Conservation (phyloP, 2,888 invertebrate species). For the Petrolisthes manimaculis region DNA sequence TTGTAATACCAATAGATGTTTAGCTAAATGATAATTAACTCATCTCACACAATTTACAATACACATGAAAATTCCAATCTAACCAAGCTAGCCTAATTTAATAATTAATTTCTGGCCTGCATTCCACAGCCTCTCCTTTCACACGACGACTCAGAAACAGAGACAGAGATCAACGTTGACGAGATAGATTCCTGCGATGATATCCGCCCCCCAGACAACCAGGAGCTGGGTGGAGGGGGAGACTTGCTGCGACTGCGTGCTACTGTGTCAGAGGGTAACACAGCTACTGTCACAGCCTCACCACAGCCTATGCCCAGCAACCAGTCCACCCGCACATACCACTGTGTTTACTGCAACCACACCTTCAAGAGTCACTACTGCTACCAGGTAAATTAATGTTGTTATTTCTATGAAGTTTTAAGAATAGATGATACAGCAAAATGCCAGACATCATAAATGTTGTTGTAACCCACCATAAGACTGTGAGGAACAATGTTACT, state of each 20-base stretch:
- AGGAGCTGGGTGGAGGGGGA: background rate
- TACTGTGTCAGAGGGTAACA: background rate
- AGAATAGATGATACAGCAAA: too few species aligned
- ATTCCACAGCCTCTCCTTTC: constrained; percentile 43
- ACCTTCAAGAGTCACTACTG: constrained; percentile 88
- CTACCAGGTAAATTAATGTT: constrained; percentile 74
- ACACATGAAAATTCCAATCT: too few species aligned
- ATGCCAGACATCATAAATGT: too few species aligned
- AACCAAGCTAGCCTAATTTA: too few species aligned
- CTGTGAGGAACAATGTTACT: too few species aligned
- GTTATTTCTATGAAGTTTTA: too few species aligned
- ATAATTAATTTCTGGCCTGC: background rate
- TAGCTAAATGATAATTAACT: too few species aligned
- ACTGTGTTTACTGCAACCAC: constrained; percentile 82
- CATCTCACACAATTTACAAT: too few species aligned
- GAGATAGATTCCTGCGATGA: constrained; percentile 58
- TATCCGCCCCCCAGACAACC: background rate
- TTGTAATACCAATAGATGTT: too few species aligned
- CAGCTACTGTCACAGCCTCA: background rate
- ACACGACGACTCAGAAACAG: constrained; percentile 56
- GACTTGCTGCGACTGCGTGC: constrained; percentile 12
- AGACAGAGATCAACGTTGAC: constrained; percentile 60
- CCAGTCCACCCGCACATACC: constrained; percentile 72
- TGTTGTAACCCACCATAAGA: too few species aligned
- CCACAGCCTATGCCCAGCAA: constrained; percentile 37